phyloP scores from a whole-genome alignment of 2,113 vertebrate species.

The Alligator mississippiensis region DNA sequence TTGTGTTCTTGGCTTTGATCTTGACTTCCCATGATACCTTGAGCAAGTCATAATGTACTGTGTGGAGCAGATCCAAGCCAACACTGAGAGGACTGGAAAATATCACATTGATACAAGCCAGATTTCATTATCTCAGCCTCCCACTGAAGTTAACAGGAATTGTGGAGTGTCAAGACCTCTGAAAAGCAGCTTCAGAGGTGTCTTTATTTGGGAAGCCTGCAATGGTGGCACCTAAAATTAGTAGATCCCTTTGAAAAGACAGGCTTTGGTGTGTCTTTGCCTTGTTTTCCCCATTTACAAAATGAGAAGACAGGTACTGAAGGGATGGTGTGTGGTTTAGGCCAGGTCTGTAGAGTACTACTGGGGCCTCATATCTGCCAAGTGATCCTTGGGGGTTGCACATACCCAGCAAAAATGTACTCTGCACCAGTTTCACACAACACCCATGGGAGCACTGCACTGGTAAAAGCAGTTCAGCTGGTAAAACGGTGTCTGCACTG shows the following conservation, averaged over 20 bases:
- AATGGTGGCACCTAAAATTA: neutral
- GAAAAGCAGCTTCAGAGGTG: neutral
- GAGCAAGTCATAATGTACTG: neutral
- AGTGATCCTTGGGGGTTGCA: too few species aligned
- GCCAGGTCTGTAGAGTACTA: too few species aligned
- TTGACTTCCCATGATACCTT: neutral
- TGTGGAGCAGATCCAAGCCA: neutral
- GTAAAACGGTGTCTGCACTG: too few species aligned
- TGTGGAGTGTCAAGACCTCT: neutral
- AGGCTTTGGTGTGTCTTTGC: neutral
- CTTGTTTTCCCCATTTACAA: neutral
- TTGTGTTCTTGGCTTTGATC: neutral
- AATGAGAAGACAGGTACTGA: neutral
- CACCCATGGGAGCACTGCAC: too few species aligned
- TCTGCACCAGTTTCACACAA: too few species aligned
- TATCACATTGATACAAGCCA: neutral
- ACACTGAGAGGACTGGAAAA: neutral
- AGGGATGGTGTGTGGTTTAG: neutral
- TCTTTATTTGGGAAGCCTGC: neutral
- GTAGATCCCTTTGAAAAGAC: neutral
- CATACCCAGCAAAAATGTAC: too few species aligned
- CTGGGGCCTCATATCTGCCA: too few species aligned
- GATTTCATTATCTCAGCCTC: neutral
- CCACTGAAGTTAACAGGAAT: neutral
- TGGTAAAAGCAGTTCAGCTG: too few species aligned